Conservation (phyloP, 2,888 invertebrate species). For the Xestia rhomboidea region DNA sequence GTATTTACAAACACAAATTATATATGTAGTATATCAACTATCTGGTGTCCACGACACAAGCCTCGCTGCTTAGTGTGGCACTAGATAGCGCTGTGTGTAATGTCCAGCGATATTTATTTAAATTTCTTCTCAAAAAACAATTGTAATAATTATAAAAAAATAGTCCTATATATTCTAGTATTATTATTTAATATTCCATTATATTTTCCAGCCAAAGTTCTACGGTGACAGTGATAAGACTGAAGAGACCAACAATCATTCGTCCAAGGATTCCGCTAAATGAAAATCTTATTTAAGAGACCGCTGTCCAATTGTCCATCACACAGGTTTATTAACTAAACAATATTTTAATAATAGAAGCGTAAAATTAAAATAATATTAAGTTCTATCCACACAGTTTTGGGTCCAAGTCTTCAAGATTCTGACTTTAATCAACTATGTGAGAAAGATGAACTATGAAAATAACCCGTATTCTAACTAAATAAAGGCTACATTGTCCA, state of each 20-base stretch:
- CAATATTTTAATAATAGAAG: slow-evolving; percentile 52
- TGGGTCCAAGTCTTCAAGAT: not conserved
- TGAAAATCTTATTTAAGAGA: slow-evolving; percentile 72
- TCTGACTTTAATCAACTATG: not conserved
- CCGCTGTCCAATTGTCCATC: slow-evolving; percentile 55
- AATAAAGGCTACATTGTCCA: not conserved
- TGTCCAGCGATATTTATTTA: too few relatives aligned
- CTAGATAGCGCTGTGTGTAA: too few relatives aligned
- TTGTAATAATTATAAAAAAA: too few relatives aligned
- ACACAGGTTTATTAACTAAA: slow-evolving; percentile 62
- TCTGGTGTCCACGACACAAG: too few relatives aligned
- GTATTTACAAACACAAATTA: too few relatives aligned
- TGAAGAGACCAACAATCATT: slow-evolving; percentile 90
- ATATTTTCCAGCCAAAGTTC: slow-evolving; percentile 91
- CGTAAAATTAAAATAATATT: slow-evolving; percentile 24
- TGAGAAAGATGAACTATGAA: not conserved
- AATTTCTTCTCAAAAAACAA: not conserved
- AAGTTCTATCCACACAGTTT: slow-evolving; percentile 9
- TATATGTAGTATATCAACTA: too few relatives aligned
- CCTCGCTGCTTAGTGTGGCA: too few relatives aligned
- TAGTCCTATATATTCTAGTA: not conserved
- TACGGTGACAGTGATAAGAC: slow-evolving; percentile 92
- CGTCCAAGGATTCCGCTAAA: slow-evolving; percentile 88
- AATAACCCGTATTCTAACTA: not conserved
- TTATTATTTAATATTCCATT: slow-evolving; percentile 30